Evolutionary conservation across 2,888 invertebrate genomes (phyloP).

Genomic region (Caenorhabditis virilis): DNA sequence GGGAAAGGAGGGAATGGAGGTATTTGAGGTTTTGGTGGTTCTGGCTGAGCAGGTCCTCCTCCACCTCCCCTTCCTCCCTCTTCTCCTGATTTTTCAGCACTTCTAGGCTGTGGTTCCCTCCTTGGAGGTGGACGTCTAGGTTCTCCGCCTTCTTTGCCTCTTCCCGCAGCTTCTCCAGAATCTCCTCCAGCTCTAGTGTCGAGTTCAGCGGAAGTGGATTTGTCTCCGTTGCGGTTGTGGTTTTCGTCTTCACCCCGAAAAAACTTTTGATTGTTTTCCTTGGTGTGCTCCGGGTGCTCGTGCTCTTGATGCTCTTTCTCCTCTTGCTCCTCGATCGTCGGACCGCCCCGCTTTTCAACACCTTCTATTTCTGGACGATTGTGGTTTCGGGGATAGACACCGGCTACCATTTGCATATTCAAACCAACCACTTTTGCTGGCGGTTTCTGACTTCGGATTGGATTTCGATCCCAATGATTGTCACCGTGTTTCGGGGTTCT

Average conservation of each 20-base stretch:
- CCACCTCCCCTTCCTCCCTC: not conserved
- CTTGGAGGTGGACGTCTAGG: no score
- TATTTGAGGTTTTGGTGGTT: conserved; percentile 35
- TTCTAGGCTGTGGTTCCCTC: conserved; percentile 21
- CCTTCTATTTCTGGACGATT: no score
- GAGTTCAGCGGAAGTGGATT: conserved; percentile 7
- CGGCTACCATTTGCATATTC: conserved; percentile 55
- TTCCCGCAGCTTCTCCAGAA: conserved; percentile 26
- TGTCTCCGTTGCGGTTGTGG: not conserved
- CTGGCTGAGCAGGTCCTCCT: conserved; percentile 15
- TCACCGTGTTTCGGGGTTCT: no score
- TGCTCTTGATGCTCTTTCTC: no score
- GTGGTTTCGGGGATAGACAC: conserved; percentile 47
- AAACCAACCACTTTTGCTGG: conserved; percentile 48
- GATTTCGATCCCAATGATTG: no score
- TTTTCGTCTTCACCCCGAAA: conserved; percentile 20
- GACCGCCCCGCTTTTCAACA: no score
- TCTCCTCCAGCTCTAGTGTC: conserved; percentile 17
- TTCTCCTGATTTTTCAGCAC: not conserved
- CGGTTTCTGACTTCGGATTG: conserved; percentile 14
- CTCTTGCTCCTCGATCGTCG: no score
- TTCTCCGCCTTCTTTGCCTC: no score
- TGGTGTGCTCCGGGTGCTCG: no score
- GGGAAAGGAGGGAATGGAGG: conserved; percentile 41
- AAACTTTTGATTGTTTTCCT: no score